These are phyloP conservation scores for Suillia variegata DNA, from an alignment of 2,888 invertebrate species.

Conservation along the genomic window DNA sequence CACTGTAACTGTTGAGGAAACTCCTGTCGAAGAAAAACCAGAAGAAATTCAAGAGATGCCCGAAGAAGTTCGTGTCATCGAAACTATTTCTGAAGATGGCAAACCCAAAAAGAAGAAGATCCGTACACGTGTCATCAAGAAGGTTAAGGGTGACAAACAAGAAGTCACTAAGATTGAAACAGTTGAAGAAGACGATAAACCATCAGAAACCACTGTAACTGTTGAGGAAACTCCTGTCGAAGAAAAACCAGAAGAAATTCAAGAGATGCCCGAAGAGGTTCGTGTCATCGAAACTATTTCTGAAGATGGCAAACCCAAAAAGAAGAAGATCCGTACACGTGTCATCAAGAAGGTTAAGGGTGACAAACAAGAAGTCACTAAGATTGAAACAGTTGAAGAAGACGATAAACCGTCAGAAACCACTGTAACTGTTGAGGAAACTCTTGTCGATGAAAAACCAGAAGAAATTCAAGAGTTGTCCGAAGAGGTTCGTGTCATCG, in stretches of 20 bases:
- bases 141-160: constrained; percentile 20
- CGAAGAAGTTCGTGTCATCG: constrained; percentile 19
- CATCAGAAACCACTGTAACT: constrained; percentile 16
- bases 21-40: constrained; percentile 7
- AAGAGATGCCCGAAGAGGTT: constrained; percentile 16
- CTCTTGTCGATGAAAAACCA: constrained; percentile 9
- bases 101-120: constrained; percentile 18
- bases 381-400: constrained; percentile 19
- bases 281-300: constrained; percentile 12
- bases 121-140: constrained; percentile 20
- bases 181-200: constrained; percentile 20
- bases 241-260: constrained; percentile 7
- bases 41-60: constrained; percentile 14
- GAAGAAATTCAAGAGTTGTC: constrained; percentile 12
- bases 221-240: constrained; percentile 16
- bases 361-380: constrained; percentile 18
- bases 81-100: constrained; percentile 17
- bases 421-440: constrained; percentile 17
- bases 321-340: constrained; percentile 16
- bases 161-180: constrained; percentile 20
- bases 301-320: constrained; percentile 16
- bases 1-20: constrained; percentile 17
- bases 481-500: constrained; percentile 15
- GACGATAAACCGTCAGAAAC: constrained; percentile 20
- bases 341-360: constrained; percentile 20